Evolutionary conservation across 1,140 invertebrate species (phyloP).

Genomic region (Antheraea mylitta): DNA sequence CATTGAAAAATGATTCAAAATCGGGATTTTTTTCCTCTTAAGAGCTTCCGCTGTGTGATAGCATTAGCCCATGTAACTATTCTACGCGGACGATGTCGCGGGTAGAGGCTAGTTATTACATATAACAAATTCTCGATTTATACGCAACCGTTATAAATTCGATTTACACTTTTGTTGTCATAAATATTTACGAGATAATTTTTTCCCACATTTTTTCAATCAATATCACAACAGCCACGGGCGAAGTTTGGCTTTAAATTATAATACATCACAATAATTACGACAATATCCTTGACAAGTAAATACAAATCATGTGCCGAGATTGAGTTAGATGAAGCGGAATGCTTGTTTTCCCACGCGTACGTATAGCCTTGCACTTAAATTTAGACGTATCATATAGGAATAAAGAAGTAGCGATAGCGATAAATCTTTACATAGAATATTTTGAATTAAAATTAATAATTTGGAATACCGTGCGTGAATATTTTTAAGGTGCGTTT

Average conservation of each 20-base stretch:
- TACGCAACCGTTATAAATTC: too few species aligned
- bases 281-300: slow-evolving; percentile 1
- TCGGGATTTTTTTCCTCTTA: too few species aligned
- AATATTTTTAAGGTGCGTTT: too few species aligned
- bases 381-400: background rate
- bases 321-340: slow-evolving; percentile 14
- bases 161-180: too few species aligned
- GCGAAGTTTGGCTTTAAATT: background rate
- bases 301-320: slow-evolving; percentile 10
- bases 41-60: too few species aligned
- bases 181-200: background rate
- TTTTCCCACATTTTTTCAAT: background rate
- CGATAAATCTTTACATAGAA: background rate
- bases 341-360: slow-evolving; percentile 22
- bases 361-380: slow-evolving; percentile 18
- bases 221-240: background rate
- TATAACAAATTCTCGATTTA: too few species aligned
- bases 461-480: too few species aligned
- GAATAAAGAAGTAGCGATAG: slow-evolving; percentile 1
- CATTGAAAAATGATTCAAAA: too few species aligned
- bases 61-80: too few species aligned
- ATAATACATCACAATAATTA: background rate
- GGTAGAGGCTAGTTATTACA: too few species aligned
- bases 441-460: too few species aligned
- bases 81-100: too few species aligned